These are phyloP conservation scores for Leptinotarsa undecemlineata DNA, from an alignment of 1,140 invertebrate genomes.

Conservation along the genomic window DNA sequence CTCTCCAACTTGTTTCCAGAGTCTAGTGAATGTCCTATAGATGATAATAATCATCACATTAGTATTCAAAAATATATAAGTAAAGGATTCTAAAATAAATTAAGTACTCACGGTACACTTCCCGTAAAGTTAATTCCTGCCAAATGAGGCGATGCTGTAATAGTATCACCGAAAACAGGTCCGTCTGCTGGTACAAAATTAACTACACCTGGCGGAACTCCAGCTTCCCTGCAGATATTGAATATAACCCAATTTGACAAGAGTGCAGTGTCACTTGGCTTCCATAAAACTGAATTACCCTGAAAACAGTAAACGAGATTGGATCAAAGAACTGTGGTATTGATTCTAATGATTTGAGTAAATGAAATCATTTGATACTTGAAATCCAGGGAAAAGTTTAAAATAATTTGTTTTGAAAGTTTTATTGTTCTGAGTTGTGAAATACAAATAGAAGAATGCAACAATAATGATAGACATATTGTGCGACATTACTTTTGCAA, in stretches of 20 bases:
- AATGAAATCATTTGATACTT: too few species aligned
- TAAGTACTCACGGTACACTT: slow-evolving; percentile 78
- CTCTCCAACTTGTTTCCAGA: slow-evolving; percentile 92
- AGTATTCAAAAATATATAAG: not conserved
- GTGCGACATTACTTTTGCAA: too few species aligned
- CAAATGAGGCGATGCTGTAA: slow-evolving; percentile 83
- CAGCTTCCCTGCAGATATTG: slow-evolving; percentile 90
- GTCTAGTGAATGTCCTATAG: slow-evolving; percentile 83
- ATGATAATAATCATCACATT: not conserved
- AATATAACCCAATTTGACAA: slow-evolving; percentile 95
- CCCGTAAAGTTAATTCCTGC: slow-evolving; percentile 97
- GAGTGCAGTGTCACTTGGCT: slow-evolving; percentile 97
- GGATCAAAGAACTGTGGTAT: too few species aligned
- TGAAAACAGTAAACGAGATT: slow-evolving; percentile 46
- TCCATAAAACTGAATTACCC: slow-evolving; percentile 97
- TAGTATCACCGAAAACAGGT: slow-evolving; percentile 90
- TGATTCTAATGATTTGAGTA: too few species aligned
- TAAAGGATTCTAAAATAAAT: not conserved
- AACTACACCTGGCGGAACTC: slow-evolving; percentile 93
- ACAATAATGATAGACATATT: too few species aligned
- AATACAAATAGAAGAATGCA: too few species aligned
- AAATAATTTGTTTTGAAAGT: too few species aligned
- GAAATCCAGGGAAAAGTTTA: too few species aligned
- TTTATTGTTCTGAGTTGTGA: too few species aligned
- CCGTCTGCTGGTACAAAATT: slow-evolving; percentile 97